phyloP scores from a whole-genome alignment of 2,113 vertebrate genomes.

The Marcusenius ussheri region DNA sequence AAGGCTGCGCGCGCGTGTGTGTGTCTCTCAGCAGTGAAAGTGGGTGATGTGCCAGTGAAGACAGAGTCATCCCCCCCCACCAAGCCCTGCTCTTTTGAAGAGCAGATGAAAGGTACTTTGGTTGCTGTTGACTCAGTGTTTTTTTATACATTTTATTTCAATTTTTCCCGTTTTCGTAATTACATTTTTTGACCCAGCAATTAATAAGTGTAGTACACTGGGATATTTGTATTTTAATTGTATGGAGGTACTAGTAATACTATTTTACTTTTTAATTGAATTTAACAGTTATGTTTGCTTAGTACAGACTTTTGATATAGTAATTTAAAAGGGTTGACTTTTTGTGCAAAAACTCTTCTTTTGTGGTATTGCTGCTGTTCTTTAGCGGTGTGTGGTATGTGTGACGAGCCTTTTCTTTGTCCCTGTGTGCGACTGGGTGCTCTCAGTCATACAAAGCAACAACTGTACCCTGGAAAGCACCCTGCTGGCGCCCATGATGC shows the following conservation, averaged over 20 bases:
- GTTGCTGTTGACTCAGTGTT: not conserved
- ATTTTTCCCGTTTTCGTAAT: not conserved
- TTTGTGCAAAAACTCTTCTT: not conserved
- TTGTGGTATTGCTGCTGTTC: not conserved
- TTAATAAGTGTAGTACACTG: not conserved
- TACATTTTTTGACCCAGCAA: not conserved
- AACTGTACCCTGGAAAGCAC: constrained; percentile 70
- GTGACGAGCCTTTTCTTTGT: not conserved
- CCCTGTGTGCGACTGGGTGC: not conserved
- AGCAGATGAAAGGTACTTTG: constrained; percentile 82
- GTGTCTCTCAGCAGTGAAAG: constrained; percentile 49
- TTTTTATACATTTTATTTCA: not conserved
- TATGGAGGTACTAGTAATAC: not conserved
- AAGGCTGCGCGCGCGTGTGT: not conserved
- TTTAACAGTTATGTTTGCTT: not conserved
- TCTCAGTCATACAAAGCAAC: constrained; percentile 64
- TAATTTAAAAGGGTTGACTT: not conserved
- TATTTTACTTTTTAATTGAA: not conserved
- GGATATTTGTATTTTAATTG: not conserved
- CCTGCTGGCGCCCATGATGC: constrained; percentile 76
- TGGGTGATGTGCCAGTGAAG: constrained; percentile 81
- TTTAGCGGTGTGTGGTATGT: too few species aligned
- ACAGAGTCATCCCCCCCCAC: constrained; percentile 81
- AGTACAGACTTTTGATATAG: not conserved
- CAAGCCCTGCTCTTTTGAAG: constrained; percentile 87